Evolutionary conservation across 2,797 vertebrate genomes (phyloP), one percentile per base, ranked within the genome.

Genomic region (Gymnothorax javanicus): DNA sequence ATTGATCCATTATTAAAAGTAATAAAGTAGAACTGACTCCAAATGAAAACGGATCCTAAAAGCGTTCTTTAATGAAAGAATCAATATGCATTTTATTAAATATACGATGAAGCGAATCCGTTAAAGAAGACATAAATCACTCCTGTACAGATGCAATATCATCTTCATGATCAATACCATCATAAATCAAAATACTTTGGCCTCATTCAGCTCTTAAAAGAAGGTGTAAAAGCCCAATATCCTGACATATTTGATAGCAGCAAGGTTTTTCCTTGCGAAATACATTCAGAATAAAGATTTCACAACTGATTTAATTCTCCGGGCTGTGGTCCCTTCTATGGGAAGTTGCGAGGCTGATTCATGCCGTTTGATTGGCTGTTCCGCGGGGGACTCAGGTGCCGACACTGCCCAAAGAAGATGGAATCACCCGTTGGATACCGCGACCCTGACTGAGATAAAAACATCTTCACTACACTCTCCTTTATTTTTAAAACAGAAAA

Each of bases 321-420:
- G 15, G 43, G 58, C 27, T 71, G 85, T 25, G 82, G 58, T 84
- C 83, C 69, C 67, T 84, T 56, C n/a, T 57, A 67, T 27, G 43
- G 86, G 75, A 60, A 88, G 79, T 82, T 83, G 82, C 82, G 84
- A 77, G 73, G 69, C 58, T 81, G 73, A 27, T 62, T 62, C 33
- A 56, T 20, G 85, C 69, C 56, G 59, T 89, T 60, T 88, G 89
- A 91, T 91, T 91, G 91, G 91, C 52, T 89, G 79, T 87, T 89
- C 89, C 71, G 84, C 90, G 90, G 90, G 89, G 91, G 91, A 89
- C 85, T 87, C 92, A 93, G 90, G 93, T 94, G 90, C 90, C 90
- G 90, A 84, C 33, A 43, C 33, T 43, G 33, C 33, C 33, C 33
- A 43, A 67, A 87, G 89, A 87, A 88, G 89, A 88, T 88, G 89